These are phyloP conservation scores for Pemphredon lugubris DNA, from an alignment of 2,888 invertebrate species.

Conservation along the genomic window DNA sequence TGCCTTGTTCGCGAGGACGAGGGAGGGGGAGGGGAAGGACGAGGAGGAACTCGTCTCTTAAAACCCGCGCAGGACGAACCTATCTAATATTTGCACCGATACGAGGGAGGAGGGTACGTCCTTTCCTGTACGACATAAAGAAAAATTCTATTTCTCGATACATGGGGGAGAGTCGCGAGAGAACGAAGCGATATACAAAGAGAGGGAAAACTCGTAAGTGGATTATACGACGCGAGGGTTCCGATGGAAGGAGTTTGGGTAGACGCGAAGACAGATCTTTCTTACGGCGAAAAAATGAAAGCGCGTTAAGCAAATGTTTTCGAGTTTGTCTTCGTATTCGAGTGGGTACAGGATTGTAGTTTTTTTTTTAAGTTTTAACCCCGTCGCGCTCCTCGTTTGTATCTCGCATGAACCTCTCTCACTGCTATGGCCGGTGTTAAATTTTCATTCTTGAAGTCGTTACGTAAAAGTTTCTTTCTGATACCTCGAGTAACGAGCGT, in stretches of 20 bases:
- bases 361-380: too few relatives aligned
- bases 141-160: conserved; percentile 27
- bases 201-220: conserved; percentile 41
- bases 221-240: conserved; percentile 19
- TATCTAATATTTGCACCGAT: conserved; percentile 39
- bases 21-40: conserved; percentile 2
- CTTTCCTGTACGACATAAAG: conserved; percentile 1
- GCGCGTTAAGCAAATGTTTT: too few relatives aligned
- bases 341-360: too few relatives aligned
- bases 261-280: conserved; percentile 4
- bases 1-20: neutral
- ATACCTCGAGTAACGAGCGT: too few relatives aligned
- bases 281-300: neutral
- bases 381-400: too few relatives aligned
- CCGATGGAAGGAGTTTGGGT: conserved; percentile 25
- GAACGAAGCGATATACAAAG: conserved; percentile 19
- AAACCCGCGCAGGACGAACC: neutral
- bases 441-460: too few relatives aligned
- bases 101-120: neutral
- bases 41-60: too few relatives aligned
- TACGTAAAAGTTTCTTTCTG: too few relatives aligned
- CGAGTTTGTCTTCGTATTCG: too few relatives aligned
- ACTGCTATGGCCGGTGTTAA: too few relatives aligned
- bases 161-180: neutral
- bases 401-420: too few relatives aligned